These are phyloP conservation scores for Casuarius casuarius DNA, from an alignment of 2,113 vertebrate species.

Conservation along the genomic window DNA sequence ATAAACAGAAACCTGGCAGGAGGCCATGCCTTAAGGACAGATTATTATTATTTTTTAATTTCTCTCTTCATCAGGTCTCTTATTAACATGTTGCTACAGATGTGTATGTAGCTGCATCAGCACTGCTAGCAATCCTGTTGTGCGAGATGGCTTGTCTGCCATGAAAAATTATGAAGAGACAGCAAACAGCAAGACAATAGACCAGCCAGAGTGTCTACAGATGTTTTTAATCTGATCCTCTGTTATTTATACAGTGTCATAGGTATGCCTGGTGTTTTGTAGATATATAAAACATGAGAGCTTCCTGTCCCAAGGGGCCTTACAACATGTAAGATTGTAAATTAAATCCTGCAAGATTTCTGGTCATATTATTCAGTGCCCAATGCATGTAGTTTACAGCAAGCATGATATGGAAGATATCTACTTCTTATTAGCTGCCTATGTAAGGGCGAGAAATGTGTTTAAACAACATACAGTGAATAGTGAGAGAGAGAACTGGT, in stretches of 20 bases:
- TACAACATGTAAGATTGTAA: background rate
- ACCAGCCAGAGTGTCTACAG: slow-evolving; percentile 24
- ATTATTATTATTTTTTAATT: background rate
- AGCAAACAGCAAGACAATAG: slow-evolving; percentile 48
- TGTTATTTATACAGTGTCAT: slow-evolving; percentile 52
- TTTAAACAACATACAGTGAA: background rate
- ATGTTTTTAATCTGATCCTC: slow-evolving; percentile 48
- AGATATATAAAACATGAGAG: slow-evolving; percentile 37
- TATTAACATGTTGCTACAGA: background rate
- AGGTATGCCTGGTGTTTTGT: slow-evolving; percentile 48
- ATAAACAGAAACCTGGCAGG: background rate
- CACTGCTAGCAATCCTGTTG: background rate
- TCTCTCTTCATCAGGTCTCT: background rate
- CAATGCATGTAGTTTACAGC: background rate
- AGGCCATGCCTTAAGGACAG: background rate
- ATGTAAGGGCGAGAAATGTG: background rate
- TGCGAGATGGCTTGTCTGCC: slow-evolving; percentile 7
- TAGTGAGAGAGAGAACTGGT: background rate
- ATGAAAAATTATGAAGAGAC: background rate
- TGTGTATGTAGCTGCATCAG: background rate
- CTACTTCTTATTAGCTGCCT: background rate
- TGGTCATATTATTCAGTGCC: background rate
- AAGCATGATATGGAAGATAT: background rate
- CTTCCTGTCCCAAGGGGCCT: slow-evolving; percentile 43
- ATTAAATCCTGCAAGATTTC: slow-evolving; percentile 40